phyloP scores from a whole-genome alignment of 1,140 invertebrate species.

The Drosophila carrolli region DNA sequence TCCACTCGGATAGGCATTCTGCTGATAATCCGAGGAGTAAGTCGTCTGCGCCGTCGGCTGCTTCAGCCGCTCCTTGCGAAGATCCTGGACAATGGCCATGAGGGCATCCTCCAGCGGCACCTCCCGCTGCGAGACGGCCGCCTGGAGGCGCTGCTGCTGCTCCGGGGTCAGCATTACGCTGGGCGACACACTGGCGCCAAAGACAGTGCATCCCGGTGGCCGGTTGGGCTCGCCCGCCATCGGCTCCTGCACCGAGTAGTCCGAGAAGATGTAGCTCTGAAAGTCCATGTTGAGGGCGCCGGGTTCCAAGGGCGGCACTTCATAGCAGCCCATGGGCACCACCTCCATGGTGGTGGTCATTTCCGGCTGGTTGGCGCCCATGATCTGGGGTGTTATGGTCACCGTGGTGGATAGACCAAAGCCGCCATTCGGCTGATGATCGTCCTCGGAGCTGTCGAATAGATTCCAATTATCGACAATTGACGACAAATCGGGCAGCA shows the following conservation, averaged over 20 bases:
- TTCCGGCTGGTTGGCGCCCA: background rate
- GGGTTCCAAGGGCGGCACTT: slow-evolving; percentile 1
- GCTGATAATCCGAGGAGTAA: too few species aligned
- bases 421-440: too few species aligned
- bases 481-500: too few species aligned
- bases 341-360: slow-evolving; percentile 2
- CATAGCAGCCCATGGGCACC: slow-evolving; percentile 1
- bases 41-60: background rate
- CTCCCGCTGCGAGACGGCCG: slow-evolving; percentile 17
- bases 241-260: background rate
- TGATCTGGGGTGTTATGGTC: background rate
- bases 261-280: slow-evolving; percentile 27
- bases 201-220: background rate
- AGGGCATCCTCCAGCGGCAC: slow-evolving; percentile 22
- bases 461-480: too few species aligned
- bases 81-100: slow-evolving; percentile 18
- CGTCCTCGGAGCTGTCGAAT: too few species aligned
- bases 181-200: slow-evolving; percentile 6
- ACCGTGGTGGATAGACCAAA: slow-evolving; percentile 15
- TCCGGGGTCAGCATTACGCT: background rate
- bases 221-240: background rate
- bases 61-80: slow-evolving; percentile 11
- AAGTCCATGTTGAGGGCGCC: slow-evolving; percentile 19
- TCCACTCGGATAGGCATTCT: too few species aligned
- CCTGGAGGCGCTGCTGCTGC: slow-evolving; percentile 30